A percentile compares a stretch with the other conserved stretches of the same genome.
Conservation (phyloP, 2,113 vertebrate genomes). For the human region DNA sequence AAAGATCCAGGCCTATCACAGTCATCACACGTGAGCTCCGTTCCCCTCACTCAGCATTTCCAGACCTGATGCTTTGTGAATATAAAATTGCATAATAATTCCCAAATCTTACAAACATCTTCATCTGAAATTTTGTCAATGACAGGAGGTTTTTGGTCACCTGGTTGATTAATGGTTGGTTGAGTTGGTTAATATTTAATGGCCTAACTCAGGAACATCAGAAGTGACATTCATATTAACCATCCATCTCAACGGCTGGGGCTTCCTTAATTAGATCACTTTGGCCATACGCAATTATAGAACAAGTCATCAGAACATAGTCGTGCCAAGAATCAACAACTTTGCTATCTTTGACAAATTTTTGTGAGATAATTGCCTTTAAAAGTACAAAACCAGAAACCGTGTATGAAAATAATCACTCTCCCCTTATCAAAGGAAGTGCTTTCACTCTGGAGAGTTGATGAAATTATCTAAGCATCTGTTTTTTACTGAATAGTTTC, state of each 20-base stretch:
- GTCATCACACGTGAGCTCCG: rapidly evolving
- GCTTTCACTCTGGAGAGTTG: background rate
- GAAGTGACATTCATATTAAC: background rate
- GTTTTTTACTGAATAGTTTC: background rate
- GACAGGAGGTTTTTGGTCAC: no score
- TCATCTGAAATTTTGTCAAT: background rate
- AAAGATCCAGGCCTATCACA: rapidly evolving
- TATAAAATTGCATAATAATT: no score
- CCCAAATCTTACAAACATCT: no score
- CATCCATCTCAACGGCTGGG: rapidly evolving
- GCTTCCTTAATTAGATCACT: background rate
- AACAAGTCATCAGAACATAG: background rate
- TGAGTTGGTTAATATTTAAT: no score
- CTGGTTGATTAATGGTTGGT: background rate
- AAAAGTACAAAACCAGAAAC: background rate
- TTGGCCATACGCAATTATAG: no score
- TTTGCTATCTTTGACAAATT: background rate
- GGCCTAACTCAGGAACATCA: background rate
- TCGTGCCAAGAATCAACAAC: background rate
- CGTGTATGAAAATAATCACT: background rate
- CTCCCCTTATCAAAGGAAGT: no score
- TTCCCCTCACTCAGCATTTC: background rate
- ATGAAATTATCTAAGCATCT: rapidly evolving
- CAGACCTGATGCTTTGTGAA: background rate
- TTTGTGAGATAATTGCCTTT: background rate